Evolutionary conservation across 1,140 invertebrate species (phyloP).

Genomic region (Lysiphlebus fabarum): DNA sequence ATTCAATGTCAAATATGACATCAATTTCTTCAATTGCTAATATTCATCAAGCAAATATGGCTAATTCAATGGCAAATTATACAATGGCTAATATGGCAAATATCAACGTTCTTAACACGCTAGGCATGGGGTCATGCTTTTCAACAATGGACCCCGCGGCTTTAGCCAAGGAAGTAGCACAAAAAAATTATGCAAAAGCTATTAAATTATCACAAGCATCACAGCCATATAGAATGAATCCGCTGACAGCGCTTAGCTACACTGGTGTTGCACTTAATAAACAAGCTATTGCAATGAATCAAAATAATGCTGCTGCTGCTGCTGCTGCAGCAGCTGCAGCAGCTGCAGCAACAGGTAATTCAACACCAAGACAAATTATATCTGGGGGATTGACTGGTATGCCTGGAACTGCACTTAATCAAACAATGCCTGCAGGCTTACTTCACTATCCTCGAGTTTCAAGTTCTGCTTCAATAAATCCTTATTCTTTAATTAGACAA

Average conservation of each 20-base stretch:
- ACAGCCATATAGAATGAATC: conserved; percentile 49
- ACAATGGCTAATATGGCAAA: conserved; percentile 44
- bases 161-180: conserved; percentile 72
- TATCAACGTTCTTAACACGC: conserved; percentile 46
- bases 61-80: conserved; percentile 35
- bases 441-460: conserved; percentile 60
- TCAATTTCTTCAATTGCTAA: conserved; percentile 37
- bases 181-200: conserved; percentile 72
- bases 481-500: conserved; percentile 55
- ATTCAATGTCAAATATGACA: conserved; percentile 32
- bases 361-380: conserved; percentile 39
- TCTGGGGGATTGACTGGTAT: conserved; percentile 39
- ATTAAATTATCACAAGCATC: conserved; percentile 61
- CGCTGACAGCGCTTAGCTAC: conserved; percentile 68
- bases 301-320: conserved; percentile 32
- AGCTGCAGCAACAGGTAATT: conserved; percentile 28
- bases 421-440: conserved; percentile 45
- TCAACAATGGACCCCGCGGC: conserved; percentile 58
- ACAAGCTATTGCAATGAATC: conserved; percentile 52
- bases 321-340: conserved; percentile 45
- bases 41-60: conserved; percentile 20
- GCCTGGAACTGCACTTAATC: conserved; percentile 34
- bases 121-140: conserved; percentile 39
- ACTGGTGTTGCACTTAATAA: conserved; percentile 74
- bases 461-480: conserved; percentile 54